These are phyloP conservation scores for Triops cancriformis DNA, from an alignment of 1,140 invertebrate genomes.

Conservation along the genomic window DNA sequence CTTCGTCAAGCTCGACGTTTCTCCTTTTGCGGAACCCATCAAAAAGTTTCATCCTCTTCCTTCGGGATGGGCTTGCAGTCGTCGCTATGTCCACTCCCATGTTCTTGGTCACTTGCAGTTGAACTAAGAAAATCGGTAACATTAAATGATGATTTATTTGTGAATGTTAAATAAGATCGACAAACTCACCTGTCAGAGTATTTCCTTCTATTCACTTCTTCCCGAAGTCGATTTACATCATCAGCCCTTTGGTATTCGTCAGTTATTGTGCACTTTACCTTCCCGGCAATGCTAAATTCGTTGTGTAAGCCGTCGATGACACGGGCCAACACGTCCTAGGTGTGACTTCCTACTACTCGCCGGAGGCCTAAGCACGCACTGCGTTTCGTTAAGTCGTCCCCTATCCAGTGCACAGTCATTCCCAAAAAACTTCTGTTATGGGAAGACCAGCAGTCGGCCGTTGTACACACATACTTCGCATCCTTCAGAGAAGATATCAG, in stretches of 20 bases:
- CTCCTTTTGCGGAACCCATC: not conserved
- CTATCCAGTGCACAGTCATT: constrained; percentile 26
- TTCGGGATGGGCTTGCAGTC: not conserved
- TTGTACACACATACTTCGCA: too few species aligned
- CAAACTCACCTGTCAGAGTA: not conserved
- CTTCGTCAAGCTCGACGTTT: not conserved
- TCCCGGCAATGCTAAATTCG: constrained; percentile 21
- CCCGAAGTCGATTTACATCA: not conserved
- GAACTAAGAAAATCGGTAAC: not conserved
- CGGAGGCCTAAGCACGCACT: constrained; percentile 21
- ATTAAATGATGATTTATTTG: not conserved
- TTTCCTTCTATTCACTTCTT: not conserved
- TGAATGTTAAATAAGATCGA: not conserved
- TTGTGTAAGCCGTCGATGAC: constrained; percentile 26
- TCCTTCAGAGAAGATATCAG: constrained; percentile 16
- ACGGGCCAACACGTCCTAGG: constrained; percentile 17
- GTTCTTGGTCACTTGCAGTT: not conserved
- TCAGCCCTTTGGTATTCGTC: not conserved
- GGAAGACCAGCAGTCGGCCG: constrained; percentile 22
- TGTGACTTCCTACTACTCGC: not conserved
- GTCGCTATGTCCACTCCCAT: not conserved
- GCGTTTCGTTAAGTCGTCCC: not conserved
- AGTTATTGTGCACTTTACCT: constrained; percentile 13
- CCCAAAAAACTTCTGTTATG: constrained; percentile 21
- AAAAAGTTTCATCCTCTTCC: not conserved